Evolutionary conservation across 1,140 invertebrate genomes (phyloP).

Genomic region (Campoletis sonorensis): DNA sequence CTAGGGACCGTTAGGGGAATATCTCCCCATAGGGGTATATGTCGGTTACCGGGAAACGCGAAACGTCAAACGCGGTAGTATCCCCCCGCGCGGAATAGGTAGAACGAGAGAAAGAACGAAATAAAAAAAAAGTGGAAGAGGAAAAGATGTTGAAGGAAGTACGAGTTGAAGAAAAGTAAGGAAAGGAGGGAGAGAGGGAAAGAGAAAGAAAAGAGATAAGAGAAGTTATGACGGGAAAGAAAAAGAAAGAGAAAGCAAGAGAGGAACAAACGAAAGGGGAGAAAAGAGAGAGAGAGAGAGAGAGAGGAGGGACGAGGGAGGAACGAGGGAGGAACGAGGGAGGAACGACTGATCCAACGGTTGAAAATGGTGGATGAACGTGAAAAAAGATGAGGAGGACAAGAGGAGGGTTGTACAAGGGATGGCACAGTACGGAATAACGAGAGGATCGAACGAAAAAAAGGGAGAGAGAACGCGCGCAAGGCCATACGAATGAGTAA

Average conservation of each 20-base stretch:
- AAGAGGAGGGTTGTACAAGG: not conserved
- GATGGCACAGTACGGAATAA: not conserved
- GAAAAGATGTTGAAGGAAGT: not conserved
- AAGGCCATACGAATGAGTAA: not conserved
- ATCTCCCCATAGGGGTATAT: slow-evolving; percentile 64
- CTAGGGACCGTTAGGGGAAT: slow-evolving; percentile 49
- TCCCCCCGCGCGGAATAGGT: slow-evolving; percentile 35
- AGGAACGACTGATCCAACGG: no score
- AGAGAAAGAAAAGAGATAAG: not conserved
- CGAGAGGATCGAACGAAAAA: not conserved
- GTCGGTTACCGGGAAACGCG: slow-evolving; percentile 62
- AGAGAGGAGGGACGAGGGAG: no score
- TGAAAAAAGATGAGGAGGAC: no score
- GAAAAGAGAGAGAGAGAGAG: not conserved
- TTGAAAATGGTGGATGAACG: no score
- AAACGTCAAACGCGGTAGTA: slow-evolving; percentile 64
- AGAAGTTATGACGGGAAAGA: no score
- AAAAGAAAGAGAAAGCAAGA: not conserved
- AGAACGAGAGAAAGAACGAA: slow-evolving; percentile 36
- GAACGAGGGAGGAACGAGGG: no score
- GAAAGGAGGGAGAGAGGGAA: not conserved
- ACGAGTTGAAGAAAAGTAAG: not conserved
- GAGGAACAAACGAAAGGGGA: no score
- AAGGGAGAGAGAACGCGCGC: not conserved
- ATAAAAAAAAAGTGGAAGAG: not conserved